Base-by-base conservation (phyloP, 2,888 invertebrate genomes). In the Spodoptera littoralis region DNA sequence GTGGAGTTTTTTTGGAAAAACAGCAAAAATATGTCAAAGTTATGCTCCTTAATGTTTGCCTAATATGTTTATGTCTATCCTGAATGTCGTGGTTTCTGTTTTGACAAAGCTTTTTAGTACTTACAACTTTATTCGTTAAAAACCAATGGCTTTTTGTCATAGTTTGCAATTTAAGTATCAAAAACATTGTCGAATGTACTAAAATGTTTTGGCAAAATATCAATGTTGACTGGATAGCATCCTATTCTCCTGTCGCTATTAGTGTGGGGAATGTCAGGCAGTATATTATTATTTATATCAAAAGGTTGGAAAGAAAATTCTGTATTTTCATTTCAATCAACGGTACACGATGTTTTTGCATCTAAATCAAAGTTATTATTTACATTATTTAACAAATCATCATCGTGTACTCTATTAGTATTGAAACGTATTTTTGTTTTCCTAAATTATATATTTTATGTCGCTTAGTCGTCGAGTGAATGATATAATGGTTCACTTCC, bases 221-320 rank as follows among this genome's bases (percentile, higher is more conserved):
- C 84, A 84, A 83, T 85, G 91, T 92, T 90, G 85, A 91, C 86
- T 90, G 89, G 83, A 87, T 90, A 92, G 92, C 90, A 93, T 92
- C 92, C 91, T 91, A 87, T 85, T 92, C 87, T 93, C 89, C 92
- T 93, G 80, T 93, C 91, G 93, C 92, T 93, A 88, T 90, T 93
- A 92, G 90, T 92, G 85, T 91, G 91, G 88, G 84, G 84, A 90
- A 91, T 91, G 88, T 69, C 73, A 86, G 84, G 85, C 88, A 84
- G 76, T 88, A 83, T 81, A 81, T 76, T 36, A 80, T 82, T 82
- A 81, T 83, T 81, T 82, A 83, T 85, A 79, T 66, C 64, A 73
- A 77, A 51, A 60, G 44, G 72, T 77, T 82, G 80, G 83, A 78
- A 72, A 76, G 81, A 75, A 84, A 84, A 81, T 82, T 65, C 58